A percentile compares a stretch with the other conserved stretches of the same genome.
phyloP scores from a whole-genome alignment of 2,888 invertebrate genomes.

The Neuroscelio doddi region DNA sequence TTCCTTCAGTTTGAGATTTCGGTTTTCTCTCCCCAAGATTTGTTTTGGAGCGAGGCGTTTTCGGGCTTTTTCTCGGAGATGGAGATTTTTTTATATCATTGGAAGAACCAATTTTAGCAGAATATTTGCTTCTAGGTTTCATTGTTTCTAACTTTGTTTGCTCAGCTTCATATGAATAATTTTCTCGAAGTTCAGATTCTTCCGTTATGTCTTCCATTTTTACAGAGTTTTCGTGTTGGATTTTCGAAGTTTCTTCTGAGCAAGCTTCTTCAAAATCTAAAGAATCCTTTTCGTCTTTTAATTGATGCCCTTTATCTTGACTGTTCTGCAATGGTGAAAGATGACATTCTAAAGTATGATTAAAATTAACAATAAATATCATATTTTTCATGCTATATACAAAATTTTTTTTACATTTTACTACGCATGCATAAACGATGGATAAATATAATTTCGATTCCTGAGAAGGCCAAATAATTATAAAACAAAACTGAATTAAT shows the following conservation, averaged over 20 bases:
- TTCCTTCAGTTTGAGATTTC: constrained; percentile 11
- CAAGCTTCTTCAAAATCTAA: constrained; percentile 17
- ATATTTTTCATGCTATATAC: too few species aligned
- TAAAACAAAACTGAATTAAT: too few species aligned
- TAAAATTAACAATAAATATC: too few species aligned
- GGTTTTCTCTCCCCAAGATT: constrained; percentile 1
- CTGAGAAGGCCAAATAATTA: too few species aligned
- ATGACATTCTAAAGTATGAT: too few species aligned
- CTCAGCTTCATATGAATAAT: not conserved
- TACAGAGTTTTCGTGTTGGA: constrained; percentile 4
- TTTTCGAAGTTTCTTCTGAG: constrained; percentile 1
- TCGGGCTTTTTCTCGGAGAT: constrained; percentile 19
- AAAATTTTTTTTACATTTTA: too few species aligned
- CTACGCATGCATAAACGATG: too few species aligned
- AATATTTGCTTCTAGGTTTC: constrained; percentile 19
- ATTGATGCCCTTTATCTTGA: constrained; percentile 26
- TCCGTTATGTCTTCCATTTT: constrained; percentile 29
- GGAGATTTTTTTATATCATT: constrained; percentile 14
- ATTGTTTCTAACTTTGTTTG: constrained; percentile 7
- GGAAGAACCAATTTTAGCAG: constrained; percentile 21
- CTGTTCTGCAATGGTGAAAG: constrained; percentile 32
- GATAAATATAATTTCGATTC: too few species aligned
- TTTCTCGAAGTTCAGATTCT: constrained; percentile 23
- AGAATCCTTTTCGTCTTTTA: constrained; percentile 12
- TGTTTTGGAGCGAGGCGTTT: not conserved